Evolutionary conservation across 2,888 invertebrate species (phyloP).

Genomic region (Andrena fulva): DNA sequence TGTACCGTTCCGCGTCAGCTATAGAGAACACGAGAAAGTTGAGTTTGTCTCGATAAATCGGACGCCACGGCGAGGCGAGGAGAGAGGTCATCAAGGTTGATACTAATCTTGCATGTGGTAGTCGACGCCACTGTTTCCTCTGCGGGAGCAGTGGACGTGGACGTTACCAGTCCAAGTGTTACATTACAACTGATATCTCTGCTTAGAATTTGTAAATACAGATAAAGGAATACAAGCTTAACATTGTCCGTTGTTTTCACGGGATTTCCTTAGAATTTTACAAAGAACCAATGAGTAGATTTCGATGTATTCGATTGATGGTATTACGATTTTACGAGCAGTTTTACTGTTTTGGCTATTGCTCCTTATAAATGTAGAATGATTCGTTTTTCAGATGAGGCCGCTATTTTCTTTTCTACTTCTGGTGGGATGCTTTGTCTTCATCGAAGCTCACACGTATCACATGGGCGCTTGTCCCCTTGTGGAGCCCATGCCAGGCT

Average conservation of each 20-base stretch:
- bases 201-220: not conserved
- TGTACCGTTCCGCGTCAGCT: not conserved
- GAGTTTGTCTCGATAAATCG: slow-evolving; percentile 1
- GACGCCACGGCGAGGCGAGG: not conserved
- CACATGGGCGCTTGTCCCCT: slow-evolving; percentile 91
- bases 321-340: not conserved
- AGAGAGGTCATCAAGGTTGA: slow-evolving; percentile 54
- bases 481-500: slow-evolving; percentile 90
- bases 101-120: slow-evolving; percentile 30
- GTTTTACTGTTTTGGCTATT: too few relatives aligned
- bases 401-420: slow-evolving; percentile 52
- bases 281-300: too few relatives aligned
- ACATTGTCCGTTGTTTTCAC: not conserved
- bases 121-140: not conserved
- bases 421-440: slow-evolving; percentile 67
- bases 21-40: not conserved
- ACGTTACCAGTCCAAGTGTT: slow-evolving; percentile 11
- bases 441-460: slow-evolving; percentile 87
- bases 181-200: not conserved
- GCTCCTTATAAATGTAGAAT: not conserved
- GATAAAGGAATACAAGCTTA: not conserved
- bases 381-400: slow-evolving; percentile 66
- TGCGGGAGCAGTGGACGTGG: not conserved
- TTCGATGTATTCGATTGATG: not conserved
- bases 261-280: not conserved